Percentiles rank a stretch among this genome's conserved stretches.
phyloP scores from a whole-genome alignment of 2,888 invertebrate species.

The Eulithis prunata region DNA sequence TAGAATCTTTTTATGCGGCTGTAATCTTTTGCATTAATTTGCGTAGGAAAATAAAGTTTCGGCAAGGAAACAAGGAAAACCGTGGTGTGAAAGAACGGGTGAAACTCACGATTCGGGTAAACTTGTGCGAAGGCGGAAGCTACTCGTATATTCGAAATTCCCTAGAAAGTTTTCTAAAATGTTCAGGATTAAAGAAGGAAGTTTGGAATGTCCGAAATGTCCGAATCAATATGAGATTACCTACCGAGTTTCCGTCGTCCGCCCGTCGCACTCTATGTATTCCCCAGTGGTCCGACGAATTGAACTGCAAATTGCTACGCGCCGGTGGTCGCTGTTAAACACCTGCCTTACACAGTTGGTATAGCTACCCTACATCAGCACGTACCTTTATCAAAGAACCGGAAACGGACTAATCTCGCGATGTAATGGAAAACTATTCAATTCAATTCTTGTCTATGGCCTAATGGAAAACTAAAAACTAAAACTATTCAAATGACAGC shows the following conservation, averaged over 20 bases:
- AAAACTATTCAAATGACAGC: no score
- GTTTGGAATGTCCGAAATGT: conserved; percentile 24
- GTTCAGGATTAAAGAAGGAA: conserved; percentile 14
- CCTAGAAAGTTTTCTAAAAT: conserved; percentile 5
- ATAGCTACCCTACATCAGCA: no score
- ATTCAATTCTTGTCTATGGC: no score
- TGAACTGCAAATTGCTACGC: conserved; percentile 30
- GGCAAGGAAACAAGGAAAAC: conserved; percentile 3
- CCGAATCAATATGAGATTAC: conserved; percentile 24
- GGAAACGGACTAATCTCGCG: no score
- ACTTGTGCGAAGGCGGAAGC: not conserved
- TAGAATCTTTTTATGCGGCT: conserved; percentile 40
- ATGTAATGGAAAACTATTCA: no score
- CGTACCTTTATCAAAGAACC: no score
- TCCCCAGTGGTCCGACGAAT: conserved; percentile 24
- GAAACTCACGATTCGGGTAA: conserved; percentile 1
- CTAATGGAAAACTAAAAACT: no score
- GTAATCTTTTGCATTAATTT: conserved; percentile 43
- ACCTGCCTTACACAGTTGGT: not conserved
- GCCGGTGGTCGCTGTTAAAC: conserved; percentile 1
- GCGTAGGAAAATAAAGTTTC: conserved; percentile 32
- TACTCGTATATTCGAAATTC: conserved; percentile 4
- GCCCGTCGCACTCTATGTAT: conserved; percentile 20
- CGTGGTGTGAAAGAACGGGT: conserved; percentile 2
- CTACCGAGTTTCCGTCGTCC: conserved; percentile 17